phyloP scores from a whole-genome alignment of 2,888 invertebrate species.

The Mythimna loreyi region DNA sequence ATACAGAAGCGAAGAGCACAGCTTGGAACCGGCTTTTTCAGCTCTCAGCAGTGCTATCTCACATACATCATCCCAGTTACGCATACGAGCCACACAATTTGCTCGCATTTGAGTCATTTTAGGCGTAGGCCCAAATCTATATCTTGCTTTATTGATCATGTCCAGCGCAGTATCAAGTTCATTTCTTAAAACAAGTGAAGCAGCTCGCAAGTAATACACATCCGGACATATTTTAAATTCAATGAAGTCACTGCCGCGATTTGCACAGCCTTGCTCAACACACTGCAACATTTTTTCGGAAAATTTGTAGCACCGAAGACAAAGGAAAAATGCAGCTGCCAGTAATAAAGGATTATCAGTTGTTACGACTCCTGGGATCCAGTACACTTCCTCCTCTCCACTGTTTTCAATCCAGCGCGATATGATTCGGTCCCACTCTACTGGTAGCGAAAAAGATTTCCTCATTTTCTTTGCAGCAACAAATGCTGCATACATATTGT shows the following conservation, averaged over 20 bases:
- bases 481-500: slow-evolving; percentile 77
- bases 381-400: slow-evolving; percentile 84
- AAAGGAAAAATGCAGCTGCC: slow-evolving; percentile 86
- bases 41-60: slow-evolving; percentile 74
- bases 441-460: slow-evolving; percentile 78
- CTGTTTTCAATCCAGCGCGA: slow-evolving; percentile 80
- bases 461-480: slow-evolving; percentile 84
- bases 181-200: slow-evolving; percentile 75
- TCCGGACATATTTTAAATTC: slow-evolving; percentile 68
- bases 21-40: slow-evolving; percentile 77
- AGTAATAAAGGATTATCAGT: slow-evolving; percentile 79
- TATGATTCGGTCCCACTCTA: slow-evolving; percentile 80
- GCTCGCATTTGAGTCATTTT: slow-evolving; percentile 81
- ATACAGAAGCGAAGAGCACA: slow-evolving; percentile 76
- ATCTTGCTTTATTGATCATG: slow-evolving; percentile 72
- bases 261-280: slow-evolving; percentile 76
- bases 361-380: slow-evolving; percentile 77
- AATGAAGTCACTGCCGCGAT: slow-evolving; percentile 70
- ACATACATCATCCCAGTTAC: slow-evolving; percentile 81
- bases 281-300: slow-evolving; percentile 78
- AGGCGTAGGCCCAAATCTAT: slow-evolving; percentile 78
- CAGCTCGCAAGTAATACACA: slow-evolving; percentile 79
- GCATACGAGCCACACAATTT: slow-evolving; percentile 73
- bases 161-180: slow-evolving; percentile 74
- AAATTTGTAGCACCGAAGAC: slow-evolving; percentile 82